Evolutionary conservation across 2,797 vertebrate genomes (phyloP).

Genomic region (Lepidocolaptes lacrymiger): DNA sequence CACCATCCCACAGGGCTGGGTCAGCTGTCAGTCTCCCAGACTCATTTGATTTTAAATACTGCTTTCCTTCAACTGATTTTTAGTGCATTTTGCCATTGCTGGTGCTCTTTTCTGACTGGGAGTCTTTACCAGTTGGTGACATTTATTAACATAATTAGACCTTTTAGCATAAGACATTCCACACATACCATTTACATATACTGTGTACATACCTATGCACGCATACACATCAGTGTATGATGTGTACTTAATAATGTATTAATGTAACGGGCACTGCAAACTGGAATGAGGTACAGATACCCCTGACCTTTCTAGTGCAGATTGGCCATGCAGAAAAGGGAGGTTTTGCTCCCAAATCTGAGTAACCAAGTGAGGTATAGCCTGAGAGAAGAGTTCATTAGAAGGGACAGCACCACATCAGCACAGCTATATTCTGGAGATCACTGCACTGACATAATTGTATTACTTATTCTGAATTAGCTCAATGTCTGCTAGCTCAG

Average conservation of each 20-base stretch:
- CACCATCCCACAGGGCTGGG: not conserved
- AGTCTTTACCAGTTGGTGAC: not conserved
- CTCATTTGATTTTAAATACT: not conserved
- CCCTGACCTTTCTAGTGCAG: not conserved
- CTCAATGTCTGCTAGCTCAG: not conserved
- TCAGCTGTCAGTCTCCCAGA: not conserved
- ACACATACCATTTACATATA: not conserved
- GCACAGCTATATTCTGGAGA: not conserved
- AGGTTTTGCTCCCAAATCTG: not conserved
- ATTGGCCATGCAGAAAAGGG: not conserved
- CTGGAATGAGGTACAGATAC: not conserved
- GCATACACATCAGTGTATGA: rapidly evolving
- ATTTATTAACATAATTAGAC: not conserved
- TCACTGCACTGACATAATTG: not conserved
- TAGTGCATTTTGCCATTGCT: not conserved
- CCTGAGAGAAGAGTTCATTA: not conserved
- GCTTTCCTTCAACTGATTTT: not conserved
- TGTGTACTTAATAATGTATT: not conserved
- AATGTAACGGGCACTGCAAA: not conserved
- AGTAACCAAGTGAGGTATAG: not conserved
- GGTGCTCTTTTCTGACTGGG: not conserved
- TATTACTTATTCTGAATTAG: not conserved
- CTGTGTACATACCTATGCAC: not conserved
- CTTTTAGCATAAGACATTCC: not conserved
- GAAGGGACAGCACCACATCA: not conserved